Evolutionary conservation across 2,797 vertebrate species (phyloP), one percentile per base, ranked within the genome.

Genomic region (Phalanger gymnotis): DNA sequence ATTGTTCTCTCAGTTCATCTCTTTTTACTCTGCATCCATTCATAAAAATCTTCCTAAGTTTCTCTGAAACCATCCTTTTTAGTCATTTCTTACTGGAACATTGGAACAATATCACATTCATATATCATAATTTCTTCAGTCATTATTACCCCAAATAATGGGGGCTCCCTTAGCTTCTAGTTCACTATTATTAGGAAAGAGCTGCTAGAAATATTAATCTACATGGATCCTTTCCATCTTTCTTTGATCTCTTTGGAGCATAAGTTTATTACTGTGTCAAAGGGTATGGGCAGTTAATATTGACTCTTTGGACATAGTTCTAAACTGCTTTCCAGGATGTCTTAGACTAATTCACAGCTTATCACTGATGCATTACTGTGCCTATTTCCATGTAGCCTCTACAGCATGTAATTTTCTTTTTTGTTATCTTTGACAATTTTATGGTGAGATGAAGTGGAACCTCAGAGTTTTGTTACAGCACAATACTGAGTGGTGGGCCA

Each of bases 151-250:
- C 55, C n/a, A 93, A 52, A 0, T 93, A 22, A 61, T 57, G 31
- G 51, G 92, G n/a, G 94, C 31, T 81, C 61, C 47, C 13, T 9
- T 90, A 53, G 58, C 0, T 25, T 51, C 53, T 53, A 61, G 30
- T n/a, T 94, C 91, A 87, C 89, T 47, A 53, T 54, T 93, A 61
- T 55, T 90, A 95, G 31, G 94, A 92, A 25, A 96, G 92, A 55
- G n/a, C 27, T 54, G 56, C 30, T 58, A 31, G 47, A 55, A 91
- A 89, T 53, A 66, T 91, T 40, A 19, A 16, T 53, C 31, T 11
- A 54, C 47, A 11, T 61, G 16, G 31, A 61, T 16, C 14, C 34
- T 40, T n/a, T 73, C 61, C 27, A 25, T 53, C 51, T 40, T 5
- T 95, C 90, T 95, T 93, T 28, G 93, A 51, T 92, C 66, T 92